These are phyloP conservation scores for Drosophila mercatorum DNA, from an alignment of 2,888 invertebrate species.

Conservation along the genomic window DNA sequence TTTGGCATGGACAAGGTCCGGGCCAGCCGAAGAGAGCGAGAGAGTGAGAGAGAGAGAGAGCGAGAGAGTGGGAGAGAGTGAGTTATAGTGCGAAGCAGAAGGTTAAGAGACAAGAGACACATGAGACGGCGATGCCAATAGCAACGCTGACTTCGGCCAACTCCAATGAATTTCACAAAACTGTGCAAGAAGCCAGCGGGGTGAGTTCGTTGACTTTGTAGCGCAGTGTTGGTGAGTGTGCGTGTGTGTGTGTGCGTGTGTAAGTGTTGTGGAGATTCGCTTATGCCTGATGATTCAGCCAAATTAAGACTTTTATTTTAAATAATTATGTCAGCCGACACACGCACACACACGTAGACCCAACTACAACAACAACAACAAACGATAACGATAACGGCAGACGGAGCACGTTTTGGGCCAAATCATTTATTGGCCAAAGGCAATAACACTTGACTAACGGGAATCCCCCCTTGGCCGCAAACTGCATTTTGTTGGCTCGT, in stretches of 20 bases:
- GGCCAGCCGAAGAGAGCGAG: slow-evolving; percentile 23
- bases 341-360: neutral
- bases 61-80: neutral
- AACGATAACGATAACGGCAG: slow-evolving; percentile 48
- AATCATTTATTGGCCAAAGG: slow-evolving; percentile 13
- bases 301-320: slow-evolving; percentile 63
- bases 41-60: neutral
- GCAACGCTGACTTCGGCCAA: slow-evolving; percentile 10
- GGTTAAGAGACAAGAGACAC: slow-evolving; percentile 21
- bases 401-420: slow-evolving; percentile 49
- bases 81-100: slow-evolving; percentile 4
- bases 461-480: slow-evolving; percentile 27
- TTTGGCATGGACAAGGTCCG: slow-evolving; percentile 58
- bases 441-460: slow-evolving; percentile 29
- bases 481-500: slow-evolving; percentile 1
- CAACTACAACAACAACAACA: slow-evolving; percentile 9
- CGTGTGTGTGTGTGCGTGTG: slow-evolving; percentile 27
- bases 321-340: slow-evolving; percentile 72
- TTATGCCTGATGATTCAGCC: slow-evolving; percentile 65
- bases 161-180: slow-evolving; percentile 66
- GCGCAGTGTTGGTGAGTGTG: slow-evolving; percentile 39
- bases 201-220: slow-evolving; percentile 72
- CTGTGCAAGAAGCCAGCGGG: slow-evolving; percentile 50
- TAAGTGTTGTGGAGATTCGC: slow-evolving; percentile 17
- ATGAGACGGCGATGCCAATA: slow-evolving; percentile 38